A percentile compares a stretch with the other conserved stretches of the same genome.
These are phyloP conservation scores for Coregonus ussuriensis DNA, from an alignment of 2,797 vertebrate species.

Conservation along the genomic window DNA sequence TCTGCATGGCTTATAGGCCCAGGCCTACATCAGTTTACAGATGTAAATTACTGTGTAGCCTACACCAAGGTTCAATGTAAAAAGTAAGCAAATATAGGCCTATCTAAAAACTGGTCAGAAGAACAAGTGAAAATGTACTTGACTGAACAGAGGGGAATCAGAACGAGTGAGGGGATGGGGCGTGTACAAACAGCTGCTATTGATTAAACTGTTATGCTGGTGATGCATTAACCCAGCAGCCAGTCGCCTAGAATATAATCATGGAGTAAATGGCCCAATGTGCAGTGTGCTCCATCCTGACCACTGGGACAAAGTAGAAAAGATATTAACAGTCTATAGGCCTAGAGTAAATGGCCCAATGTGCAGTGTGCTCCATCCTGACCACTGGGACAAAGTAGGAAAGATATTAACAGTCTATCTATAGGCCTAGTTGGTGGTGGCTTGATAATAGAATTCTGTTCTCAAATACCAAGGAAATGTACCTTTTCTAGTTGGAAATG, in stretches of 20 bases:
- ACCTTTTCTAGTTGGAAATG: background rate
- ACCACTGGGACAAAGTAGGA: too few species aligned
- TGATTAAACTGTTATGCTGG: conserved; percentile 27
- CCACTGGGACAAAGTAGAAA: background rate
- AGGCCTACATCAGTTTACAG: background rate
- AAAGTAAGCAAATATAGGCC: too few species aligned
- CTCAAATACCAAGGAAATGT: background rate
- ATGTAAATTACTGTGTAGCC: background rate
- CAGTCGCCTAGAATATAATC: conserved; percentile 24
- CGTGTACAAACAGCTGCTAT: conserved; percentile 25
- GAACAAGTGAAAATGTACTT: background rate
- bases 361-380: too few species aligned
- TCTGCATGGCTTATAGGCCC: background rate
- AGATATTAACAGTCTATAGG: background rate
- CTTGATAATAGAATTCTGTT: background rate
- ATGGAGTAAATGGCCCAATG: background rate
- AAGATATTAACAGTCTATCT: too few species aligned
- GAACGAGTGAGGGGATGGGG: background rate
- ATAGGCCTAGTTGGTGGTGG: conserved; percentile 1
- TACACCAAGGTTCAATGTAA: background rate
- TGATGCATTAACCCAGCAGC: conserved; percentile 43
- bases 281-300: background rate
- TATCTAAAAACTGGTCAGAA: background rate
- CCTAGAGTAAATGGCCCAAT: too few species aligned
- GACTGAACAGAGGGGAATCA: background rate